These are phyloP conservation scores for Lithophane ornitopus DNA, from an alignment of 2,888 invertebrate genomes.

Conservation along the genomic window DNA sequence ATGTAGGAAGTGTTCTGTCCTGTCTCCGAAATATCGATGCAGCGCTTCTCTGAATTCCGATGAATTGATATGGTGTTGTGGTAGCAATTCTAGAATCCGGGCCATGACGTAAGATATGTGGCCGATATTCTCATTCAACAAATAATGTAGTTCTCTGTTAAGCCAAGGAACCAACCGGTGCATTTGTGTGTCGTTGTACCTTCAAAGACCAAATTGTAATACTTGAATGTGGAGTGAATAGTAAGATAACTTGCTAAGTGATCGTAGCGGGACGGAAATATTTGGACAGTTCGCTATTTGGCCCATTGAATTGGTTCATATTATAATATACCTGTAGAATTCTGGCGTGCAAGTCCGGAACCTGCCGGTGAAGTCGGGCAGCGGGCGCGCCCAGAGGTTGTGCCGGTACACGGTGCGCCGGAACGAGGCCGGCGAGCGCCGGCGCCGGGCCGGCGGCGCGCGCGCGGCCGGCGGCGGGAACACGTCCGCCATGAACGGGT, in stretches of 20 bases:
- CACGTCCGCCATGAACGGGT: slow-evolving; percentile 81
- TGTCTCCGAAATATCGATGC: slow-evolving; percentile 92
- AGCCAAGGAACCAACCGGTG: slow-evolving; percentile 97
- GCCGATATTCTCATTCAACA: slow-evolving; percentile 92
- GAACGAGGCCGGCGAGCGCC: slow-evolving; percentile 86
- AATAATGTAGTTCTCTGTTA: slow-evolving; percentile 95
- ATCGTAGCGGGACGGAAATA: not conserved
- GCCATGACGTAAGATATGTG: slow-evolving; percentile 93
- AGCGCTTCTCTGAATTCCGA: slow-evolving; percentile 93
- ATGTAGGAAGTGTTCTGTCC: slow-evolving; percentile 96
- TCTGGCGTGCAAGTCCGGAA: slow-evolving; percentile 94
- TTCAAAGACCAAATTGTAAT: slow-evolving; percentile 72
- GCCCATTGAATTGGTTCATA: not conserved
- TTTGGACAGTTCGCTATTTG: not conserved
- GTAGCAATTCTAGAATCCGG: slow-evolving; percentile 93
- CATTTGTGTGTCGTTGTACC: slow-evolving; percentile 94
- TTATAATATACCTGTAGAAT: slow-evolving; percentile 93
- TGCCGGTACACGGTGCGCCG: slow-evolving; percentile 94
- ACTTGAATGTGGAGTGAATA: slow-evolving; percentile 18
- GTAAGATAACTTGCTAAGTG: not conserved
- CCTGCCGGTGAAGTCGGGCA: slow-evolving; percentile 93
- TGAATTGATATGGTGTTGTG: slow-evolving; percentile 92
- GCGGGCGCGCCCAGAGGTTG: slow-evolving; percentile 93
- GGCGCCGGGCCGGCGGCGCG: slow-evolving; percentile 73
- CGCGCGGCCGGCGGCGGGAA: slow-evolving; percentile 67